Base-by-base conservation (phyloP, 2,888 invertebrate genomes). In the Oscheius sp. region DNA sequence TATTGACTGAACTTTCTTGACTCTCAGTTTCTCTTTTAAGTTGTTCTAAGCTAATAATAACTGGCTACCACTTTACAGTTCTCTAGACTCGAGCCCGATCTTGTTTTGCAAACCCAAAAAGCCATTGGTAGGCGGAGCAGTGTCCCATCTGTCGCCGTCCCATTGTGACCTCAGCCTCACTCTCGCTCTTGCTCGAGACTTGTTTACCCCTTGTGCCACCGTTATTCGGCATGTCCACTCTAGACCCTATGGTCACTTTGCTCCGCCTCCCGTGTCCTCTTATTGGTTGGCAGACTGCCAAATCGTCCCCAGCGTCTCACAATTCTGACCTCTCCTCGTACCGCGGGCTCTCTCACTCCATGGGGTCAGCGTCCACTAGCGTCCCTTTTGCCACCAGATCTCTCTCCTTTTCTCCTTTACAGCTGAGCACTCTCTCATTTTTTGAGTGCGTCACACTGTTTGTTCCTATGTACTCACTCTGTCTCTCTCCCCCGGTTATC, bases 161-260 rank as follows among this genome's bases (percentile, higher is more conserved):
- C 60, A 42, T 60, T 60, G 42, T 60, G 42, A 37, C 37, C 37
- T 42, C 42, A 42, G 42, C 42, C 42, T 42, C 21, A 21, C 42
- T 5, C 62, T 62, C n/a, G 37, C 13, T 29, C 63, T 42, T 29
- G 47, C 50, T 47, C 29, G 63, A 48, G n/a, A 47, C n/a, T 53
- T 53, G 63, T 63, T 63, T 63, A 63, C 63, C 63, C 47, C 63
- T 63, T 48, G 63, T 63, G 63, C 63, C 63, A 63, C 63, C 63
- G 48, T 48, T 29, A 35, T 53, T 42, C 62, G 48, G 48, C 63
- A 63, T 63, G 63, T 63, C 63, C 42, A 42, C 42, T 42, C 42
- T 42, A 5, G 42, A 7, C 42, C 9, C 42, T 62, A 5, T 63
- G 63, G 63, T 63, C 63, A 63, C 48, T 63, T 29, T 58, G 63